A percentile compares a stretch with the other conserved stretches of the same genome.
phyloP scores from a whole-genome alignment of 2,888 invertebrate species.

The Agrotis segetum region DNA sequence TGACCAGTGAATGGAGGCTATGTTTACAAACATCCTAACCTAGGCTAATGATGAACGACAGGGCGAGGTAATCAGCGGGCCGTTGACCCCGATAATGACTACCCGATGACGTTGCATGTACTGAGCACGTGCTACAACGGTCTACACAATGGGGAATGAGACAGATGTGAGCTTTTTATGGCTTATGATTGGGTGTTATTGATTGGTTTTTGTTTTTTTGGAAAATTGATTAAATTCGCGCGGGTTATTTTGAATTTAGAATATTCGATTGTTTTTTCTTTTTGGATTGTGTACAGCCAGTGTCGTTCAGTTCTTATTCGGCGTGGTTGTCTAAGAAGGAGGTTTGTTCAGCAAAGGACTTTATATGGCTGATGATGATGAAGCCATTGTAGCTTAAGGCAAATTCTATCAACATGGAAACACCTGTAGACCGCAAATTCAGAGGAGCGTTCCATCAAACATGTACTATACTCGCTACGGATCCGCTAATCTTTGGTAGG shows the following conservation, averaged over 20 bases:
- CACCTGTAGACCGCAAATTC: too few relatives aligned
- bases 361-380: too few relatives aligned
- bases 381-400: too few relatives aligned
- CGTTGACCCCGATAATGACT: slow-evolving; percentile 90
- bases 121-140: slow-evolving; percentile 78
- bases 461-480: too few relatives aligned
- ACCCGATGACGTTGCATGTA: slow-evolving; percentile 89
- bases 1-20: slow-evolving; percentile 82
- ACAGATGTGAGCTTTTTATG: slow-evolving; percentile 75
- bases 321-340: too few relatives aligned
- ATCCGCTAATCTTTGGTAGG: too few relatives aligned
- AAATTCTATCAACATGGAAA: too few relatives aligned
- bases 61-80: slow-evolving; percentile 89
- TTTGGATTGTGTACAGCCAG: not conserved
- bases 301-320: too few relatives aligned
- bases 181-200: slow-evolving; percentile 58
- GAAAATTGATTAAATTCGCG: slow-evolving; percentile 5
- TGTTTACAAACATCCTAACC: slow-evolving; percentile 91
- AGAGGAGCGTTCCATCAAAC: too few relatives aligned
- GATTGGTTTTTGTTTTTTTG: slow-evolving; percentile 55
- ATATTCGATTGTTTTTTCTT: not conserved
- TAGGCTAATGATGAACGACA: slow-evolving; percentile 91
- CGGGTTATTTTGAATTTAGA: not conserved
- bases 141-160: slow-evolving; percentile 70
- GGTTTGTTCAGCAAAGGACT: too few relatives aligned